These are phyloP conservation scores for Drosophila fuyamai DNA, from an alignment of 1,140 invertebrate genomes.

Conservation along the genomic window DNA sequence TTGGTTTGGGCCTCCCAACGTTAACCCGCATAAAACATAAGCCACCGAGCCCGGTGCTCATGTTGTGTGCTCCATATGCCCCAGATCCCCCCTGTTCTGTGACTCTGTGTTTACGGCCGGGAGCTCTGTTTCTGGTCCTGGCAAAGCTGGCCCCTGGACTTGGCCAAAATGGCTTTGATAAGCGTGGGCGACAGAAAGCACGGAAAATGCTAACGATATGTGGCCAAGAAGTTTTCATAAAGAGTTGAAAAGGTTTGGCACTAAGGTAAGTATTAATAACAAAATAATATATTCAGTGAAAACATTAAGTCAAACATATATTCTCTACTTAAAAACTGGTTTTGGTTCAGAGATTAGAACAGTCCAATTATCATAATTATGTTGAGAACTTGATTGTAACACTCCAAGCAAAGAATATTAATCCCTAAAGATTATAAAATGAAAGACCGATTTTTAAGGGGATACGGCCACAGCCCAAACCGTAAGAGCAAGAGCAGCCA, in stretches of 20 bases:
- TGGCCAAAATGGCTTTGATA: constrained; percentile 56
- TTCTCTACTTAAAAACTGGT: too few species aligned
- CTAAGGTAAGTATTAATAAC: background rate
- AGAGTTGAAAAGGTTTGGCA: background rate
- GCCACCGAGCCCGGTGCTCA: constrained; percentile 36
- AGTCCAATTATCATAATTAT: too few species aligned
- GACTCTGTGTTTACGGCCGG: constrained; percentile 58
- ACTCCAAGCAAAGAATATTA: too few species aligned
- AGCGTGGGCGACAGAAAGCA: constrained; percentile 18
- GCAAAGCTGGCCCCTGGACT: constrained; percentile 9
- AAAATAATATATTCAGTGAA: too few species aligned
- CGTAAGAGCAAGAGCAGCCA: too few species aligned
- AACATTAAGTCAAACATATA: too few species aligned
- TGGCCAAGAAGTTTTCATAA: background rate
- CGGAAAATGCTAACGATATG: constrained; percentile 14
- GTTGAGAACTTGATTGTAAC: too few species aligned
- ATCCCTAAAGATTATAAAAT: too few species aligned
- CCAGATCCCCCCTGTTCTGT: constrained; percentile 7
- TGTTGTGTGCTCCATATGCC: constrained; percentile 30
- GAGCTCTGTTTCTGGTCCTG: constrained; percentile 39
- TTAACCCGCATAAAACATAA: constrained; percentile 67
- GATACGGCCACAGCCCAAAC: too few species aligned
- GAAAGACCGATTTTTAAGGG: too few species aligned
- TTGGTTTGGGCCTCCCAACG: constrained; percentile 7
- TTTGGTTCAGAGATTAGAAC: too few species aligned